Conservation (phyloP, 2,113 vertebrate genomes). For the Xerus inauris region DNA sequence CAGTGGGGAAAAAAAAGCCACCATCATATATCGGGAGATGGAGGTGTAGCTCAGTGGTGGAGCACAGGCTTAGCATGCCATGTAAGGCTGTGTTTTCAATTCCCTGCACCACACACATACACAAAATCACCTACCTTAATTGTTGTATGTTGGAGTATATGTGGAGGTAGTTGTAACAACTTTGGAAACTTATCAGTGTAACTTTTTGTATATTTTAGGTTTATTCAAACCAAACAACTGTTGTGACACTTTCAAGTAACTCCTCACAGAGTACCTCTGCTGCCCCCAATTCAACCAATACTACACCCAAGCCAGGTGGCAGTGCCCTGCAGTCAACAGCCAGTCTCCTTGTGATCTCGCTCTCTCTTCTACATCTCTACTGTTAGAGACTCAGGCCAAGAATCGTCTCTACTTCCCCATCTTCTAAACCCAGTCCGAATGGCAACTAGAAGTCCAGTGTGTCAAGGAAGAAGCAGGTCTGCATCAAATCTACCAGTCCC, state of each 20-base stretch:
- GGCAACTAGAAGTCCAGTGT: constrained; percentile 79
- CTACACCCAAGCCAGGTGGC: constrained; percentile 79
- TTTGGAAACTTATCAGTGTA: constrained; percentile 44
- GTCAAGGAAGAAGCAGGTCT: constrained; percentile 78
- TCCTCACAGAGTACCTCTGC: constrained; percentile 65
- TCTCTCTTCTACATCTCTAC: constrained; percentile 88
- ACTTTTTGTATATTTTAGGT: constrained; percentile 84
- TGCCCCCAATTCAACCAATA: constrained; percentile 79
- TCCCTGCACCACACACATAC: too few species aligned
- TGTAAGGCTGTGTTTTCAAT: background rate
- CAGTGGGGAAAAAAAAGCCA: background rate
- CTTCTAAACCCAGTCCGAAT: constrained; percentile 81
- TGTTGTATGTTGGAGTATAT: background rate
- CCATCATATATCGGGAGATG: background rate
- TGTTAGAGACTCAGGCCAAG: constrained; percentile 87
- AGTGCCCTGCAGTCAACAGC: constrained; percentile 84
- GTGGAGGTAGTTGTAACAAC: background rate
- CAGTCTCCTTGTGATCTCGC: constrained; percentile 81
- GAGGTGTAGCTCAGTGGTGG: background rate
- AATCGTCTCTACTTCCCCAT: constrained; percentile 80
- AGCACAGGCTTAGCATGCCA: background rate
- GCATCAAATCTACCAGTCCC: constrained; percentile 72
- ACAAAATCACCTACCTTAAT: background rate
- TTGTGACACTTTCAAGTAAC: constrained; percentile 59
- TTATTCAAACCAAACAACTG: constrained; percentile 76